Evolutionary conservation across 2,113 vertebrate genomes (phyloP).

Genomic region (Takifugu bimaculatus): DNA sequence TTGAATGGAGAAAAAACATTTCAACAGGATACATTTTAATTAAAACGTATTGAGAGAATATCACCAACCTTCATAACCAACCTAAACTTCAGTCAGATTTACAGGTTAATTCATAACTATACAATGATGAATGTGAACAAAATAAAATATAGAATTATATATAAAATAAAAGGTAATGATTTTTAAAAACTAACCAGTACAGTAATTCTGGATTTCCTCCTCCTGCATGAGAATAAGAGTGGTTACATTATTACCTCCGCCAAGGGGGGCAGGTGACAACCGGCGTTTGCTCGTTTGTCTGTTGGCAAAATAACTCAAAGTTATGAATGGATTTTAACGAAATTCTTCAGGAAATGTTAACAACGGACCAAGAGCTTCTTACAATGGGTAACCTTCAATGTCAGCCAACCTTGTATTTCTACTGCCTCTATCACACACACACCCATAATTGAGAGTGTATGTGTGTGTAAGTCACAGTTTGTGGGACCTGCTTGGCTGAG

Average conservation of each 20-base stretch:
- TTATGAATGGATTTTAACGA: too few species aligned
- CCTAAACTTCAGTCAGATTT: slow-evolving; percentile 38
- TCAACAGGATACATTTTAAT: slow-evolving; percentile 65
- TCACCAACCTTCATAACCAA: slow-evolving; percentile 16
- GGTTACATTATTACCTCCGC: background rate
- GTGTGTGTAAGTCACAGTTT: too few species aligned
- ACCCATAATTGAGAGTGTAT: too few species aligned
- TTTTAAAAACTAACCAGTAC: slow-evolving; percentile 4
- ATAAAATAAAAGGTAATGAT: slow-evolving; percentile 36
- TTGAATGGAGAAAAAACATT: slow-evolving; percentile 11
- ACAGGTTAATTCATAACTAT: slow-evolving; percentile 46
- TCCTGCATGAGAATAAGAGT: background rate
- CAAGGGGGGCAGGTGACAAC: too few species aligned
- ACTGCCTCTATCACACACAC: too few species aligned
- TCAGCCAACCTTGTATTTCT: too few species aligned
- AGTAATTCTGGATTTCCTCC: slow-evolving; percentile 7
- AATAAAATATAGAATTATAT: slow-evolving; percentile 46
- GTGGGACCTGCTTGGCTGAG: too few species aligned
- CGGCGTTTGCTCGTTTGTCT: too few species aligned
- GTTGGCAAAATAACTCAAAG: too few species aligned
- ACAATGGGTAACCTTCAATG: too few species aligned
- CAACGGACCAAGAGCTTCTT: too few species aligned
- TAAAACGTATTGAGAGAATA: slow-evolving; percentile 66
- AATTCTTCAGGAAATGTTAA: too few species aligned
- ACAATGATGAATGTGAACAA: slow-evolving; percentile 7